Conservation (phyloP, 2,888 invertebrate genomes). For the Hydraecia micacea region DNA sequence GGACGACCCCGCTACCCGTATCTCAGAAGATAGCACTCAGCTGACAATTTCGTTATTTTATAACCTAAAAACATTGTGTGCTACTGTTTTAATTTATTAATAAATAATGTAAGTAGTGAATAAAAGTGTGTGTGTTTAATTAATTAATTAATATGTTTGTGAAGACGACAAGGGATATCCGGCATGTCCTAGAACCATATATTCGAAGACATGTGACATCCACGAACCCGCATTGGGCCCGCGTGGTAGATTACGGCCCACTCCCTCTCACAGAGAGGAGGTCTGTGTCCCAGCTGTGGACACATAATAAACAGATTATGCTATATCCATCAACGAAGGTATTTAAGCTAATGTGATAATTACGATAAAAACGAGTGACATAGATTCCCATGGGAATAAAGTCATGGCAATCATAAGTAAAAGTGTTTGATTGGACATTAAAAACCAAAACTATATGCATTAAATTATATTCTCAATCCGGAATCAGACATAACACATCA, state of each 20-base stretch:
- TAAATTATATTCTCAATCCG: conserved; percentile 39
- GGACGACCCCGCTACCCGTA: no score
- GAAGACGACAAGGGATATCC: no score
- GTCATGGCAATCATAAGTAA: conserved; percentile 10
- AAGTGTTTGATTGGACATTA: conserved; percentile 29
- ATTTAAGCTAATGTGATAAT: background rate
- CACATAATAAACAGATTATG: background rate
- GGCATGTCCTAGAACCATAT: background rate
- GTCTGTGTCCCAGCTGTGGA: background rate
- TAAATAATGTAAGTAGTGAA: background rate
- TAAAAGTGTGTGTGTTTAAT: background rate
- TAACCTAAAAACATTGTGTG: background rate
- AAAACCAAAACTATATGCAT: conserved; percentile 36
- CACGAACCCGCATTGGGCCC: no score
- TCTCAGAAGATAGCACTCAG: no score
- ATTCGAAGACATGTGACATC: background rate
- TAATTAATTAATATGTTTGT: no score
- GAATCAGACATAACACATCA: conserved; percentile 11
- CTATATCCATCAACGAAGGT: background rate
- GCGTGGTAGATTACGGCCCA: background rate
- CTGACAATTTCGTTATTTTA: no score
- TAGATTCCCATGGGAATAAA: conserved; percentile 17
- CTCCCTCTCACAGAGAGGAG: background rate
- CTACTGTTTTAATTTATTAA: background rate
- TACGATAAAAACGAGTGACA: background rate